Conservation (phyloP, 1,140 invertebrate genomes). For the Oryctes rhinoceros region DNA sequence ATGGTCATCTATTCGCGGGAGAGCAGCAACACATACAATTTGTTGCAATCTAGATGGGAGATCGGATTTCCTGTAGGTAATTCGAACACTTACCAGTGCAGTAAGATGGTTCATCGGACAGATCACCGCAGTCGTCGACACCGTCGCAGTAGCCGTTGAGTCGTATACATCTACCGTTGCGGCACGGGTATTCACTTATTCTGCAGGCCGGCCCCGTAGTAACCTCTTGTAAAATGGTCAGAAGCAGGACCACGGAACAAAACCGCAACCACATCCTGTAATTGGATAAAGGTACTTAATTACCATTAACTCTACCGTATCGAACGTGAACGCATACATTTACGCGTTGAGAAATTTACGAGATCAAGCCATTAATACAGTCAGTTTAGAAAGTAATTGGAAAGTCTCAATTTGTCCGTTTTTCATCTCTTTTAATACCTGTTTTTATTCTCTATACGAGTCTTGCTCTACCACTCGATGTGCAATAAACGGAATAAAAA, state of each 20-base stretch:
- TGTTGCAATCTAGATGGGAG: no score
- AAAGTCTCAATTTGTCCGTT: no score
- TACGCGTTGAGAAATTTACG: not conserved
- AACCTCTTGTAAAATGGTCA: slow-evolving; percentile 51
- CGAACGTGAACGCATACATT: not conserved
- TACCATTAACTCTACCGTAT: slow-evolving; percentile 1
- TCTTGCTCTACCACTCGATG: no score
- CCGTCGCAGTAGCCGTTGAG: slow-evolving; percentile 87
- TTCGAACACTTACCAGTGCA: slow-evolving; percentile 71
- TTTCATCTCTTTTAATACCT: no score
- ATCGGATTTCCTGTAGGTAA: not conserved
- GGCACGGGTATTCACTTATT: slow-evolving; percentile 84
- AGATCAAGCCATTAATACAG: not conserved
- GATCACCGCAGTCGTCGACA: slow-evolving; percentile 81
- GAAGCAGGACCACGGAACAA: slow-evolving; percentile 44
- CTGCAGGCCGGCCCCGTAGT: slow-evolving; percentile 66
- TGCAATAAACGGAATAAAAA: no score
- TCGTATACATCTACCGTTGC: slow-evolving; percentile 80
- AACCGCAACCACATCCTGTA: slow-evolving; percentile 40
- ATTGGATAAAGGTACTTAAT: slow-evolving; percentile 39
- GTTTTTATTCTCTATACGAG: no score
- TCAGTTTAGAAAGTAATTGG: not conserved
- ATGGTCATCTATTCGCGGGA: no score
- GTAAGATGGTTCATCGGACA: slow-evolving; percentile 81
- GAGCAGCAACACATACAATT: no score